Evolutionary conservation across 2,888 invertebrate genomes (phyloP), one percentile per base, ranked within the genome.

Genomic region (Halictus quadricinctus): DNA sequence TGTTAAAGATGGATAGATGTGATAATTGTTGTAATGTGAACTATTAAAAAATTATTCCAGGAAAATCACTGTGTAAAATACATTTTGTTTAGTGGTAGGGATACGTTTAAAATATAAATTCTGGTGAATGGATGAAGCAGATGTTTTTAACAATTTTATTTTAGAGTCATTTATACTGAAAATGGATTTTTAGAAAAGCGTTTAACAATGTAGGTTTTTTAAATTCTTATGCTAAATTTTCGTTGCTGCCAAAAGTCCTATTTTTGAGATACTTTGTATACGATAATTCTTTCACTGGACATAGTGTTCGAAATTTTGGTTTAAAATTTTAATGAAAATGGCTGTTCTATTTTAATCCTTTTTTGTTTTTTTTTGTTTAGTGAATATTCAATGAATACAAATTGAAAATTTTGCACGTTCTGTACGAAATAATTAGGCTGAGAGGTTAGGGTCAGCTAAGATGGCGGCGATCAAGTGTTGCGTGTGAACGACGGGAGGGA

Each of bases 1-100:
- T 58, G 58, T 58, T 58, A 12, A 58, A n/a, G n/a, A 58, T 58
- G 58, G 58, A 58, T 58, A 58, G 58, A n/a, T 58, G 58, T n/a
- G 58, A 12, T 58, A n/a, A n/a, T 54, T 3, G n/a, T n/a, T 58
- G n/a, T 58, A 58, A n/a, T 5, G 58, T 58, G n/a, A 58, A 58
- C n/a, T 58, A 12, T n/a, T 58, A 58, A 58, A 58, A 58, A n/a
- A n/a, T 58, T n/a, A n/a, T 54, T 54, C 10, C 54, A n/a, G n/a
- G 21, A 54, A n/a, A n/a, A 54, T 54, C 54, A 8, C 54, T 10
- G 54, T n/a, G 54, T 54, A n/a, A n/a, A n/a, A 21, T 54, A n/a
- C n/a, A n/a, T 54, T n/a, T 58, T 12, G 58, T 58, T n/a, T 12
- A 58, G 10, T 12, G n/a, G 58, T 58, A n/a, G 54, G 54, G 4